Evolutionary conservation across 92 coral and sea anemone species (phyloP).

Genomic region (Bergia sp.): DNA sequence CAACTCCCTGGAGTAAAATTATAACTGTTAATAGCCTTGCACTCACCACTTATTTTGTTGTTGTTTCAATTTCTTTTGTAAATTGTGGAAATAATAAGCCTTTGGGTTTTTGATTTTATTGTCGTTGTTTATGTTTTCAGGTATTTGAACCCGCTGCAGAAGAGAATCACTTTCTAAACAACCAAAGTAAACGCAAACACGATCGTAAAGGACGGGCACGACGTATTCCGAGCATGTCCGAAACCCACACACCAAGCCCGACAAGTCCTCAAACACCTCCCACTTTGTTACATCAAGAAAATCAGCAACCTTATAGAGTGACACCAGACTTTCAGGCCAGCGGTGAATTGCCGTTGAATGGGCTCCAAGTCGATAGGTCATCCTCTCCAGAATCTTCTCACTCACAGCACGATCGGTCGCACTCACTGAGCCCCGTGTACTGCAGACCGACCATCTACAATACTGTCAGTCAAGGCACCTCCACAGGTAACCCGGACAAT

Average conservation of each 20-base stretch:
- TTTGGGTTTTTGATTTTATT: background rate
- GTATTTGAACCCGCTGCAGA: conserved; percentile 29
- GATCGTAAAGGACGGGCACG: conserved; percentile 97
- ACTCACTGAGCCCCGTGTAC: conserved; percentile 36
- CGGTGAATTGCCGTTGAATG: conserved; percentile 24
- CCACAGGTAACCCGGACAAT: conserved; percentile 26
- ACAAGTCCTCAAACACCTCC: conserved; percentile 72
- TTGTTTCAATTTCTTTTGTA: too few relatives aligned
- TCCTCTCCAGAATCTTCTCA: conserved; percentile 32
- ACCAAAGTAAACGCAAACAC: conserved; percentile 70
- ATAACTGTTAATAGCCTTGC: too few relatives aligned
- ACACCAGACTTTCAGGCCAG: conserved; percentile 46
- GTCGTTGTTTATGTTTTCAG: background rate
- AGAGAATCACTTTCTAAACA: conserved; percentile 32
- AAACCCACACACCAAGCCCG: conserved; percentile 62
- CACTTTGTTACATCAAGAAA: conserved; percentile 28
- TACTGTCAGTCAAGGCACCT: conserved; percentile 22
- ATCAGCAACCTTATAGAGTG: conserved; percentile 38
- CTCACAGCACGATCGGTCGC: conserved; percentile 22
- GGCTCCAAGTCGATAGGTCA: conserved; percentile 15
- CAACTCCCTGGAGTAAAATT: too few relatives aligned
- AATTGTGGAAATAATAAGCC: too few relatives aligned
- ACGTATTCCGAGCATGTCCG: conserved; percentile 77
- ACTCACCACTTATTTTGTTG: too few relatives aligned
- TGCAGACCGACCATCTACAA: conserved; percentile 30